Conservation (phyloP, 2,113 vertebrate species). For the Piprites chloris region DNA sequence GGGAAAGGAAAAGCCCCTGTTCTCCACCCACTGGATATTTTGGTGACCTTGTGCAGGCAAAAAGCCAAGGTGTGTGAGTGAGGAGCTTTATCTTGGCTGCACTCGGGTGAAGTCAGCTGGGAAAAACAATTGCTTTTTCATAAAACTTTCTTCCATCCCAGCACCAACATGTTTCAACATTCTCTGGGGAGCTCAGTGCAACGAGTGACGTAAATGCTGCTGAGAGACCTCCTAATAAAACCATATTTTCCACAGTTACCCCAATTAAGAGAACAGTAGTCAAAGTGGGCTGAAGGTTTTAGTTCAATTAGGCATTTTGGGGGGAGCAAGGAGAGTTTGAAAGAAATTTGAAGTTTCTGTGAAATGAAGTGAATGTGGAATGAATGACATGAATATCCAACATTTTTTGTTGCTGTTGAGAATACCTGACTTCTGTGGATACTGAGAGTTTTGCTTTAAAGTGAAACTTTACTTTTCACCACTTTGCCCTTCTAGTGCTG, state of each 20-base stretch:
- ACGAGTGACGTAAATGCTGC: neutral
- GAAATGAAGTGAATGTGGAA: neutral
- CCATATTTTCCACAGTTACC: neutral
- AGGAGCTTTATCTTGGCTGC: neutral
- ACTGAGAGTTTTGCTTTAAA: neutral
- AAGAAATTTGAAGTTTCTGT: neutral
- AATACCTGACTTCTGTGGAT: neutral
- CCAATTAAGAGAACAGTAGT: neutral
- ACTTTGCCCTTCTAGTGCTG: neutral
- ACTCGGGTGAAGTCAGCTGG: neutral
- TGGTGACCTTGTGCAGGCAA: neutral
- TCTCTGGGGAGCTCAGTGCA: neutral
- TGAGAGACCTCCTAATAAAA: neutral
- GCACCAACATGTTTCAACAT: neutral
- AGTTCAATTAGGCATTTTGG: neutral
- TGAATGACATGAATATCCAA: neutral
- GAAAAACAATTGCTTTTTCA: neutral
- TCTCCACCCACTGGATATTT: neutral
- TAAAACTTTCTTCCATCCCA: neutral
- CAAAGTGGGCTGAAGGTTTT: neutral
- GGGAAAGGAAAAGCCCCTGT: neutral
- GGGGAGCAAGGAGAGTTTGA: neutral
- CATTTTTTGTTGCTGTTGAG: neutral
- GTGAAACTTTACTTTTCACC: neutral
- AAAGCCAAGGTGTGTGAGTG: neutral